A percentile compares a stretch with the other conserved stretches of the same genome.
Evolutionary conservation across 2,888 invertebrate genomes (phyloP).

Genomic region (Nowickia ferox): DNA sequence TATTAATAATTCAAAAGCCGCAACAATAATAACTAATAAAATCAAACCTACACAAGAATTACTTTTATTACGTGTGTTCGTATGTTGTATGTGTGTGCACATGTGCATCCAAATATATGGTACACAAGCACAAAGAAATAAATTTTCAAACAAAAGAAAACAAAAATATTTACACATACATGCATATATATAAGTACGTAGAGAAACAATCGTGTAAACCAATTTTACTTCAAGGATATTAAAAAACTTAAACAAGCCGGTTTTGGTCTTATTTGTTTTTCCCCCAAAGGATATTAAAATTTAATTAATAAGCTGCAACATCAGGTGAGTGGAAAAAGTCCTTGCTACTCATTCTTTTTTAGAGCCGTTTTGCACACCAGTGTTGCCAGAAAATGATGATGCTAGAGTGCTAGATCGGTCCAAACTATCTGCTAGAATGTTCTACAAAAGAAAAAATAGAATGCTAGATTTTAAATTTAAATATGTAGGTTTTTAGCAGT

Average conservation of each 20-base stretch:
- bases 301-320: constrained; percentile 36
- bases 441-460: too few relatives aligned
- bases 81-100: too few relatives aligned
- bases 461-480: too few relatives aligned
- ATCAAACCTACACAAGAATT: constrained; percentile 23
- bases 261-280: constrained; percentile 9
- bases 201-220: neutral
- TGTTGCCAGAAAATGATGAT: too few relatives aligned
- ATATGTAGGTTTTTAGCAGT: too few relatives aligned
- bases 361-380: too few relatives aligned
- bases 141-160: neutral
- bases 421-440: too few relatives aligned
- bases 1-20: constrained; percentile 21
- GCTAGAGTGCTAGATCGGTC: too few relatives aligned
- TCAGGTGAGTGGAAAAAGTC: constrained; percentile 42
- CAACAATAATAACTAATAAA: constrained; percentile 27
- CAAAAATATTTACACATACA: neutral
- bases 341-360: neutral
- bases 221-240: constrained; percentile 9
- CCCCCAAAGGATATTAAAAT: constrained; percentile 38
- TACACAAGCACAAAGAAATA: neutral
- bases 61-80: neutral
- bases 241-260: constrained; percentile 4
- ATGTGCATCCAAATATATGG: too few relatives aligned
- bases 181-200: neutral